Evolutionary conservation across 2,888 invertebrate species (phyloP), one percentile per base, ranked within the genome.

Genomic region (Cataglyphis altisquamis): DNA sequence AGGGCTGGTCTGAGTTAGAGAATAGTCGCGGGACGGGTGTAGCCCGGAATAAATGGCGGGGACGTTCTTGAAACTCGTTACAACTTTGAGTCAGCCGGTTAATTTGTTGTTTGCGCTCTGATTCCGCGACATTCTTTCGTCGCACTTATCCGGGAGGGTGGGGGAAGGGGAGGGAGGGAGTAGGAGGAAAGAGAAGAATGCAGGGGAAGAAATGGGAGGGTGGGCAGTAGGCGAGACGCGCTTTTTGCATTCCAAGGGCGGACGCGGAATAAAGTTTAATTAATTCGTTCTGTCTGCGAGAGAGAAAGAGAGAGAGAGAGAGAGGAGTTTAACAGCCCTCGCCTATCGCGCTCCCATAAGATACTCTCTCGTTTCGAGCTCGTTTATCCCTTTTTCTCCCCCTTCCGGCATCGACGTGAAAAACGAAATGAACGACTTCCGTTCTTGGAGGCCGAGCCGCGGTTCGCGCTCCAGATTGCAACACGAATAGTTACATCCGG

Each of bases 81-180:
- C 90, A 91, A 91, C 90, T 92, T 91, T 83, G 88, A 89, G 82
- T 86, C 88, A 86, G 88, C 88, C 91, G 86, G 91, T 91, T 92
- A 92, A 92, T 92, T 92, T 90, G 91, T 91, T 90, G 90, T 90
- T 83, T 72, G 78, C 83, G 89, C 87, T 90, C 86, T 86, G 91
- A 87, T 91, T 91, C 87, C 84, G 85, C 80, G 82, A 81, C 84
- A 84, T 75, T 75, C 52, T 64, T 85, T 77, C 45, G 41, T 18
- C 52, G 78, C 60, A 60, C 55, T 67, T 67, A 9, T 10, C 9
- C 18, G 32, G 9, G 18, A 10, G 8, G 9, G n/a, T 1, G 32
- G 25, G 48, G 1, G 45, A 41, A 18, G 60, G 3, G 41, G 3
- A 48, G 0, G 45, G 12, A 0, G 36, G 8, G 39, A 2, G 6